Conservation (phyloP, 2,888 invertebrate species). For the Lasius platythorax region DNA sequence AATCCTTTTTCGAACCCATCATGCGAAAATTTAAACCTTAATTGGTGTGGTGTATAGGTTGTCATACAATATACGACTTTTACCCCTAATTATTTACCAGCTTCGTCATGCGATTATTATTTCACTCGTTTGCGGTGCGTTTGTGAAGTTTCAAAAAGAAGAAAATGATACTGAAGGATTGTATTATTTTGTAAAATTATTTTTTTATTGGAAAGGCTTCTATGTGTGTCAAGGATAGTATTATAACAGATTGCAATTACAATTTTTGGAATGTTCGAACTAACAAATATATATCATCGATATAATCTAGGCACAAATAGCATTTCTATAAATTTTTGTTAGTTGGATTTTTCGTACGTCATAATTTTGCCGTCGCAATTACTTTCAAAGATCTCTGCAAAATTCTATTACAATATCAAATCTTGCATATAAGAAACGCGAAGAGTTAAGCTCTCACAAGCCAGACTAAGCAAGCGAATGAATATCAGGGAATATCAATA, state of each 20-base stretch:
- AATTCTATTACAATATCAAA: not conserved
- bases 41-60: conserved; percentile 34
- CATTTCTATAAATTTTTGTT: not conserved
- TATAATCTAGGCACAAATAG: not conserved
- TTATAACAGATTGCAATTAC: not conserved
- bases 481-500: not conserved
- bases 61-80: conserved; percentile 27
- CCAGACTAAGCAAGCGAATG: not conserved
- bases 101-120: conserved; percentile 29
- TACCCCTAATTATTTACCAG: conserved; percentile 22
- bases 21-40: conserved; percentile 51
- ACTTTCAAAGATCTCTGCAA: not conserved
- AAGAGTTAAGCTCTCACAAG: not conserved
- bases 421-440: not conserved
- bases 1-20: conserved; percentile 46
- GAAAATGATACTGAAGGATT: not conserved
- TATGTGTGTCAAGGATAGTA: not conserved
- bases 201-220: not conserved
- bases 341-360: not conserved
- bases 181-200: conserved; percentile 4
- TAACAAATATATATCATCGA: not conserved
- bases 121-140: conserved; percentile 25
- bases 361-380: not conserved
- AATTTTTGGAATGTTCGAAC: not conserved
- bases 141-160: conserved; percentile 19